A percentile compares a stretch with the other conserved stretches of the same genome.
phyloP scores from a whole-genome alignment of 2,113 vertebrate genomes.

The Paramormyrops kingsleyae region DNA sequence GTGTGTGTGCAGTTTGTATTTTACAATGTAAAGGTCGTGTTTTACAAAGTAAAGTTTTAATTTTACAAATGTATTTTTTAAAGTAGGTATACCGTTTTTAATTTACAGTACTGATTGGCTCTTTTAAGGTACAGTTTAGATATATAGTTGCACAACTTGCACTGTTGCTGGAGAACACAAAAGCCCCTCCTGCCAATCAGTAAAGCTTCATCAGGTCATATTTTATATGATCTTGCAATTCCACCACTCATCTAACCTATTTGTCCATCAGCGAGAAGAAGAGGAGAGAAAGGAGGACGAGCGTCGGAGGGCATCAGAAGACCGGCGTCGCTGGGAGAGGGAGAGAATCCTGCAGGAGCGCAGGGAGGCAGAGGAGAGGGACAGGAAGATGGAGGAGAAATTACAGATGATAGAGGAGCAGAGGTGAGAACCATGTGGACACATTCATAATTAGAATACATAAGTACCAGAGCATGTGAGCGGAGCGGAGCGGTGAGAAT shows the following conservation, averaged over 20 bases:
- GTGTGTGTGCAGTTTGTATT: not conserved
- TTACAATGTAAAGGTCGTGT: not conserved
- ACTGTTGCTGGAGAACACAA: no score
- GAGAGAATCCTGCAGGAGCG: slow-evolving; percentile 46
- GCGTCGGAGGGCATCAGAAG: slow-evolving; percentile 42
- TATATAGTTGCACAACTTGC: no score
- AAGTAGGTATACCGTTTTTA: not conserved
- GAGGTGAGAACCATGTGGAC: slow-evolving; percentile 29
- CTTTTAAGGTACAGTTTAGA: no score
- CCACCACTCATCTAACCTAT: not conserved
- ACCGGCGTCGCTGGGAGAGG: slow-evolving; percentile 43
- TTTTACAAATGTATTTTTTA: not conserved
- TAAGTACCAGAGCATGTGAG: no score
- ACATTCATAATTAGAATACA: not conserved
- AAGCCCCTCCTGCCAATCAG: not conserved
- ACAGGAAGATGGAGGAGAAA: slow-evolving; percentile 45
- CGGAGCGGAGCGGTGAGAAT: no score
- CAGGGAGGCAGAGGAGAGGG: slow-evolving; percentile 44
- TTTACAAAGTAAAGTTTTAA: not conserved
- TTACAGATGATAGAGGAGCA: slow-evolving; percentile 48
- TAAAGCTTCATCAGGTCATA: not conserved
- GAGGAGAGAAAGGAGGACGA: slow-evolving; percentile 51
- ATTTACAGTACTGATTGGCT: not conserved
- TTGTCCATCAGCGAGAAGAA: slow-evolving; percentile 44
- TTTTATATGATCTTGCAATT: not conserved